These are phyloP conservation scores for Spheniscus humboldti DNA, from an alignment of 2,797 vertebrate genomes.

Conservation along the genomic window DNA sequence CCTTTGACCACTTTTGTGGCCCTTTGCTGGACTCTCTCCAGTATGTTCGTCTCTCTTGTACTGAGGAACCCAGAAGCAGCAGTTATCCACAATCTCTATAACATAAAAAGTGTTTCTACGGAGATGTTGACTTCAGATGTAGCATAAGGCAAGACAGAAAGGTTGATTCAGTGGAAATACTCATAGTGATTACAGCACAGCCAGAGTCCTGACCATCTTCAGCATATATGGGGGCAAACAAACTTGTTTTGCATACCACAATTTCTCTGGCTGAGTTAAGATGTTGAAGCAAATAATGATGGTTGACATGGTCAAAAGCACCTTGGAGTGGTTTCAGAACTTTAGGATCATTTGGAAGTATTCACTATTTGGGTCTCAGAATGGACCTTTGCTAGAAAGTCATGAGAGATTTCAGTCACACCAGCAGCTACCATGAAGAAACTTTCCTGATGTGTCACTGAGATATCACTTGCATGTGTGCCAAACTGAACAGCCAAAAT, in stretches of 20 bases:
- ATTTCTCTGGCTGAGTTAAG: neutral
- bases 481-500: neutral
- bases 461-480: neutral
- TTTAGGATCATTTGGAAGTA: neutral
- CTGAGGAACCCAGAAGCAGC: neutral
- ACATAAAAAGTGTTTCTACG: neutral
- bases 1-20: neutral
- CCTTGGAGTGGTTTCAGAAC: neutral
- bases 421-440: neutral
- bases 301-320: neutral
- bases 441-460: neutral
- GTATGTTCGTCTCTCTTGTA: neutral
- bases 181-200: neutral
- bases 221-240: neutral
- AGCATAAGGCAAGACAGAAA: neutral
- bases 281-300: neutral
- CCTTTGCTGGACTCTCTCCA: neutral
- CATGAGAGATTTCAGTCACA: neutral
- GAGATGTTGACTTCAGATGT: neutral
- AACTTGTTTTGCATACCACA: neutral
- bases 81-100: neutral
- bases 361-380: neutral
- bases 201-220: neutral
- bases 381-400: neutral
- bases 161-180: neutral